phyloP scores from a whole-genome alignment of 1,140 invertebrate genomes.

The Mya arenaria region DNA sequence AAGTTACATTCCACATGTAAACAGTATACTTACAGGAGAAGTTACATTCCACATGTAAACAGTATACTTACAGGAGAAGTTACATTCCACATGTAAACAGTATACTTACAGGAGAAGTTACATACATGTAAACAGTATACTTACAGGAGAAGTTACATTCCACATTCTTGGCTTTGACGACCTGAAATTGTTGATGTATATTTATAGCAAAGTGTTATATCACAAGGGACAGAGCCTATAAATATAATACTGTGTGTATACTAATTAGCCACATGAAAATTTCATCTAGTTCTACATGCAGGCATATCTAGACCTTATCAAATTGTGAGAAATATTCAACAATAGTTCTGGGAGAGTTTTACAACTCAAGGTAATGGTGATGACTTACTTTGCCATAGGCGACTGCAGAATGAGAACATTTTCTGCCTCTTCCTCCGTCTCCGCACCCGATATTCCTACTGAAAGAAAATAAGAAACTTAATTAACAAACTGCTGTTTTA shows the following conservation, averaged over 20 bases:
- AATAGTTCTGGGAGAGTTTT: no score
- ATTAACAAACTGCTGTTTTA: no score
- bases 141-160: constrained; percentile 36
- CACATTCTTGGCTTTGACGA: constrained; percentile 1
- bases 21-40: no score
- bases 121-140: no score
- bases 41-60: no score
- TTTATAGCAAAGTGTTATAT: background rate
- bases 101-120: no score
- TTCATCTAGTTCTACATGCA: background rate
- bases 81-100: no score
- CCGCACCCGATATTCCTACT: background rate
- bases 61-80: no score
- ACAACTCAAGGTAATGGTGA: background rate
- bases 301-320: background rate
- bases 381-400: constrained; percentile 20
- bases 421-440: background rate
- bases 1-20: no score
- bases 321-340: background rate
- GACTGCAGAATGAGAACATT: constrained; percentile 20
- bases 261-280: background rate
- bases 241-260: background rate
- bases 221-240: background rate
- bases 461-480: no score
- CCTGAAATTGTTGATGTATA: background rate